phyloP scores from a whole-genome alignment of 2,888 invertebrate species.

The Clunio marinus region DNA sequence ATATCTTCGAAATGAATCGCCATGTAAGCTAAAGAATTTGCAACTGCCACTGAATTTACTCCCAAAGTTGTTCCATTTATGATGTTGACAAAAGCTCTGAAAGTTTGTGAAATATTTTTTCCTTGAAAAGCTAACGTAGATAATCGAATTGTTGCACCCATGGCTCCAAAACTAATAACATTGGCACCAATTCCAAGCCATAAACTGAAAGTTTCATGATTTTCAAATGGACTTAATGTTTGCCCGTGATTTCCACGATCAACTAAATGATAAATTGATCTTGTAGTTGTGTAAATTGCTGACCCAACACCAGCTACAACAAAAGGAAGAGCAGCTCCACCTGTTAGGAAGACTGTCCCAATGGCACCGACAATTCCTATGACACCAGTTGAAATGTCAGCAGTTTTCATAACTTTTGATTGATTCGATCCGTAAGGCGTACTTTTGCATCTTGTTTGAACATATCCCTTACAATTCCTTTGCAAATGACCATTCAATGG shows the following conservation, averaged over 20 bases:
- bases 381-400: slow-evolving; percentile 22
- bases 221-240: slow-evolving; percentile 25
- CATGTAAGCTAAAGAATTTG: slow-evolving; percentile 35
- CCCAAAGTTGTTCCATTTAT: slow-evolving; percentile 31
- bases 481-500: slow-evolving; percentile 31
- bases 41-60: slow-evolving; percentile 36
- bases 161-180: slow-evolving; percentile 30
- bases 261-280: slow-evolving; percentile 32
- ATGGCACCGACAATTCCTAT: slow-evolving; percentile 33
- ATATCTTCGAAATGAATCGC: slow-evolving; percentile 34
- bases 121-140: slow-evolving; percentile 34
- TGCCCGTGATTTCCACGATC: slow-evolving; percentile 20
- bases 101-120: slow-evolving; percentile 26
- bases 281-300: slow-evolving; percentile 28
- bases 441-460: slow-evolving; percentile 28
- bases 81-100: slow-evolving; percentile 21
- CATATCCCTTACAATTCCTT: slow-evolving; percentile 15
- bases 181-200: slow-evolving; percentile 35
- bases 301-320: slow-evolving; percentile 31
- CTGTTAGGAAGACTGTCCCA: slow-evolving; percentile 22
- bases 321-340: slow-evolving; percentile 30
- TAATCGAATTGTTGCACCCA: slow-evolving; percentile 34
- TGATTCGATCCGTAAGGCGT: slow-evolving; percentile 15
- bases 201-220: slow-evolving; percentile 29
- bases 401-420: slow-evolving; percentile 30